Conservation (phyloP, 2,888 invertebrate genomes). For the Strigamia crassipes region DNA sequence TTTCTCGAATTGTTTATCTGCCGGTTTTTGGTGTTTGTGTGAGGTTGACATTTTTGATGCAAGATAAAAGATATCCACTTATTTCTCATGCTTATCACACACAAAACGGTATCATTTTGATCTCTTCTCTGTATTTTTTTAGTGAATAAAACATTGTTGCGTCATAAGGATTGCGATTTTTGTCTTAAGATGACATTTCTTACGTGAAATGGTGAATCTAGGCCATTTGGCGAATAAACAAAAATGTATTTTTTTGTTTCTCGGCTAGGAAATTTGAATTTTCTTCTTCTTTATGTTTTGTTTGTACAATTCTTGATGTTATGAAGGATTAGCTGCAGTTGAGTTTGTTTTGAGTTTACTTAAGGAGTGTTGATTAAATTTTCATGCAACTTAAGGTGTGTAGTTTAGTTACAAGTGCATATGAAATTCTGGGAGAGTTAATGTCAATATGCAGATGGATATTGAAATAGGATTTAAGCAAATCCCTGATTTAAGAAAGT, state of each 20-base stretch:
- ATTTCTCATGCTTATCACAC: conserved; percentile 10
- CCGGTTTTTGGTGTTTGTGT: neutral
- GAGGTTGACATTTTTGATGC: neutral
- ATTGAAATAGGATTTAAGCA: neutral
- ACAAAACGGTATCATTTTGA: neutral
- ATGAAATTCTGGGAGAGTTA: neutral
- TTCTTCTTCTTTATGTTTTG: neutral
- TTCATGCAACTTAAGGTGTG: neutral
- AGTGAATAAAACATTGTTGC: neutral
- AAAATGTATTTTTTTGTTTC: neutral
- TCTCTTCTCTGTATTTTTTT: neutral
- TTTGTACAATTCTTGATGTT: neutral
- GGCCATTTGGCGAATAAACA: neutral
- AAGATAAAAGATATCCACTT: neutral
- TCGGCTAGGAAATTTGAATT: neutral
- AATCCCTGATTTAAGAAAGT: neutral
- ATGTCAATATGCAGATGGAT: neutral
- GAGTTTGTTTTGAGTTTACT: neutral
- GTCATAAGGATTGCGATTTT: neutral
- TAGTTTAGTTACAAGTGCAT: neutral
- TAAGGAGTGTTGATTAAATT: neutral
- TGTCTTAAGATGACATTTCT: neutral
- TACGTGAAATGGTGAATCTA: neutral
- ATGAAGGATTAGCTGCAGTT: neutral
- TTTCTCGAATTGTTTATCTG: neutral